Conservation (phyloP, 2,113 vertebrate genomes). For the Cepphus grylle region DNA sequence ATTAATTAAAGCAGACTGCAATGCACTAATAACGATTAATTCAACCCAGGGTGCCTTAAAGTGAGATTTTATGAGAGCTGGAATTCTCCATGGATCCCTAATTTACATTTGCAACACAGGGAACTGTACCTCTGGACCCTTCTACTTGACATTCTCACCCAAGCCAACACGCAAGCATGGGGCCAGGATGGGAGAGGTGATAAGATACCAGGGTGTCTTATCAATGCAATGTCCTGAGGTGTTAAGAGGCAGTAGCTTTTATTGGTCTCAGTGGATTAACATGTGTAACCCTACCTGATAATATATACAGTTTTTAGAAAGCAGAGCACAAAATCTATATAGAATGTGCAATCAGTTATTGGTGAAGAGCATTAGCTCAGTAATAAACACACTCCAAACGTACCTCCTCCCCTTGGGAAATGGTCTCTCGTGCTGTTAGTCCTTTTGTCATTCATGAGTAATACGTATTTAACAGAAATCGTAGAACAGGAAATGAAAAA, state of each 20-base stretch:
- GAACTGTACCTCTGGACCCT: background rate
- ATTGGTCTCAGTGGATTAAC: background rate
- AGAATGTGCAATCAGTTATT: background rate
- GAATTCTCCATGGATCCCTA: slow-evolving; percentile 34
- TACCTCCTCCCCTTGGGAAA: background rate
- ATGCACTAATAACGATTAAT: slow-evolving; percentile 26
- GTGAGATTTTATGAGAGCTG: slow-evolving; percentile 25
- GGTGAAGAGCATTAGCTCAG: background rate
- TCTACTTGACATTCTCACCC: background rate
- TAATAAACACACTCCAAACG: slow-evolving; percentile 25
- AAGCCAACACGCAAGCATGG: background rate
- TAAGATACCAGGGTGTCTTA: background rate
- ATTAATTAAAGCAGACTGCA: slow-evolving; percentile 58
- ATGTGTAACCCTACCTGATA: background rate
- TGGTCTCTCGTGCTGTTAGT: background rate
- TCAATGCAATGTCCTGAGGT: background rate
- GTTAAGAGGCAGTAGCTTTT: background rate
- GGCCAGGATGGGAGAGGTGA: background rate
- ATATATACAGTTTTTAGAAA: slow-evolving; percentile 11
- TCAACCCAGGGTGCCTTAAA: slow-evolving; percentile 21
- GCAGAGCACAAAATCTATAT: background rate
- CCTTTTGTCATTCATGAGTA: slow-evolving; percentile 44
- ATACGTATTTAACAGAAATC: slow-evolving; percentile 34
- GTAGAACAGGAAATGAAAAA: slow-evolving; percentile 58
- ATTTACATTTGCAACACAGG: slow-evolving; percentile 27